phyloP scores from a whole-genome alignment of 2,113 vertebrate genomes.

The Lepisosteus oculatus region DNA sequence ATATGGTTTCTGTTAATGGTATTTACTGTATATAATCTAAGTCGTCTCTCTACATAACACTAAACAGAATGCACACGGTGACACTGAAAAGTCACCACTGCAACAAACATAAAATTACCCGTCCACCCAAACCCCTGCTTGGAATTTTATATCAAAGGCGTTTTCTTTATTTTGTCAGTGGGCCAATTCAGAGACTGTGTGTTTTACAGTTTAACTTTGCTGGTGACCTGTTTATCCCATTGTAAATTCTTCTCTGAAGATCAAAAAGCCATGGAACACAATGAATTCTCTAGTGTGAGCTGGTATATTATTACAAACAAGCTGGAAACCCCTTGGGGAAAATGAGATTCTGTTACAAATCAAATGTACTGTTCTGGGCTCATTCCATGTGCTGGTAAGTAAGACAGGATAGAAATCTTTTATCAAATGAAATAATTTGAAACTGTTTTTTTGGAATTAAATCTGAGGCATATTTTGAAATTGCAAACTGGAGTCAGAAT shows the following conservation, averaged over 20 bases:
- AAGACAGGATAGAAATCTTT: constrained; percentile 37
- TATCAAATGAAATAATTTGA: constrained; percentile 34
- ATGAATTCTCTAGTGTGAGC: constrained; percentile 30
- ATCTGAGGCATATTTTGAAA: constrained; percentile 35
- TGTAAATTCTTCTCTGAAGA: constrained; percentile 28
- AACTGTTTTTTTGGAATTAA: constrained; percentile 36
- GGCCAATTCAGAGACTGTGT: constrained; percentile 33
- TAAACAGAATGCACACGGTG: constrained; percentile 32
- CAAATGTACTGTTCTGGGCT: constrained; percentile 26
- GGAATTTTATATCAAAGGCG: constrained; percentile 36
- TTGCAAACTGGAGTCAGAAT: constrained; percentile 37
- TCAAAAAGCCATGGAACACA: constrained; percentile 25
- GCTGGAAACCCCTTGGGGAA: constrained; percentile 34
- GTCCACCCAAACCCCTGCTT: constrained; percentile 16
- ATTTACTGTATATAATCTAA: constrained; percentile 22
- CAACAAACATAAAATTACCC: constrained; percentile 20
- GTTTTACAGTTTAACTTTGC: constrained; percentile 32
- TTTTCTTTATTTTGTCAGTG: constrained; percentile 23
- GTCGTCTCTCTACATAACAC: constrained; percentile 25
- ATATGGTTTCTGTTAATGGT: constrained; percentile 26
- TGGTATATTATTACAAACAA: constrained; percentile 38
- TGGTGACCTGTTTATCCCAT: constrained; percentile 35
- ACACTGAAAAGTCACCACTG: constrained; percentile 16
- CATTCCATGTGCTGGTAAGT: constrained; percentile 38
- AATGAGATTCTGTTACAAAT: constrained; percentile 37